phyloP scores from a whole-genome alignment of 1,140 invertebrate genomes.

The Pantala flavescens region DNA sequence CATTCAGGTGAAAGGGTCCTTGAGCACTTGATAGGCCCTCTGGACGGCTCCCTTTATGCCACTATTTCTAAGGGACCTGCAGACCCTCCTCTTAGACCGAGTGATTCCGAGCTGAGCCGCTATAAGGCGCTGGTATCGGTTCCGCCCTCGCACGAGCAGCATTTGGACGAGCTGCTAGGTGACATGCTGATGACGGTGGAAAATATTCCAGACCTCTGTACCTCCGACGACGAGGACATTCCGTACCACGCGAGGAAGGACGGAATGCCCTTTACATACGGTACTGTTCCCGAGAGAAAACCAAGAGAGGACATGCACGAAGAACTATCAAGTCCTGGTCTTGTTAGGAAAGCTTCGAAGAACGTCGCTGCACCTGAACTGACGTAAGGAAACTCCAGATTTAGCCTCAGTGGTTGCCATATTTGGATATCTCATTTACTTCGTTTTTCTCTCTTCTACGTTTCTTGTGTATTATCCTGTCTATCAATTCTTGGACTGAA shows the following conservation, averaged over 20 bases:
- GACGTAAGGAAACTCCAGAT: too few relatives aligned
- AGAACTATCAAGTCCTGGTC: slow-evolving; percentile 54
- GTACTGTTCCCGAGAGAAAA: slow-evolving; percentile 40
- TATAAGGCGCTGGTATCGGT: slow-evolving; percentile 20
- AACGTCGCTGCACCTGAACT: slow-evolving; percentile 28
- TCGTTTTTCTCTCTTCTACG: too few relatives aligned
- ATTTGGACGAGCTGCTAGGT: slow-evolving; percentile 60
- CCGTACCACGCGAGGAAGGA: slow-evolving; percentile 74
- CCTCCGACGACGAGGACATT: slow-evolving; percentile 37
- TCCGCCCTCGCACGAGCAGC: slow-evolving; percentile 25
- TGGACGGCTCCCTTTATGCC: slow-evolving; percentile 83
- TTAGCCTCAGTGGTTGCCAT: too few relatives aligned
- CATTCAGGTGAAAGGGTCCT: not conserved
- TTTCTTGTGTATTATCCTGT: too few relatives aligned
- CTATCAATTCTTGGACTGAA: too few relatives aligned
- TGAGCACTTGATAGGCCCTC: slow-evolving; percentile 53
- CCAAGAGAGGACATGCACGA: slow-evolving; percentile 39
- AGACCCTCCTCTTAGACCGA: not conserved
- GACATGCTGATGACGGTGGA: slow-evolving; percentile 75
- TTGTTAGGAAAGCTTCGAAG: slow-evolving; percentile 54
- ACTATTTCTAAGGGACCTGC: slow-evolving; percentile 48
- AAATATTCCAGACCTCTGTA: slow-evolving; percentile 51
- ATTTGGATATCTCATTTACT: too few relatives aligned
- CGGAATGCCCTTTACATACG: slow-evolving; percentile 72
- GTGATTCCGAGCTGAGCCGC: slow-evolving; percentile 32